Base-by-base conservation (phyloP, 2,113 vertebrate species). In the Chroicocephalus ridibundus region DNA sequence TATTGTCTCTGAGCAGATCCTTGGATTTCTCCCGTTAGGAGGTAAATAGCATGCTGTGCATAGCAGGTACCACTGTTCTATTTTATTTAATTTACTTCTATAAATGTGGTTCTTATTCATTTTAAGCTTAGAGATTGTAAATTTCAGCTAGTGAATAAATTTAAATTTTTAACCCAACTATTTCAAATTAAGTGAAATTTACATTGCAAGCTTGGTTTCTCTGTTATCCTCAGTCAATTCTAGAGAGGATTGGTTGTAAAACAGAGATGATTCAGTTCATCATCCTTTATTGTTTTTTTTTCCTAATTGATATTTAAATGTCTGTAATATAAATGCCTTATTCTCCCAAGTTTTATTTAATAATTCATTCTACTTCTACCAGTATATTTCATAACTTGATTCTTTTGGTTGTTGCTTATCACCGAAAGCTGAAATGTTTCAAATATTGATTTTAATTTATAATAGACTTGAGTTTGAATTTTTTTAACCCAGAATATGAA, bases 391-490 rank as follows among this genome's bases (percentile, higher is more conserved):
- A 92, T 86, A 96, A 97, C 88, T 89, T 82, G 72, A 68, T 91
- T 97, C 94, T 82, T 94, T 95, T 81, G 64, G 86, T 76, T 96
- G 70, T 94, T 96, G 78, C 91, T 94, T 97, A 96, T 97, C 86
- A 82, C 40, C 61, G 65, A 79, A 91, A 91, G 70, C 89, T 7
- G 31, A 91, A 97, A 93, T 87, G 68, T 97, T 96, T 98, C 94
- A 97, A 95, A 96, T 97, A 97, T 95, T 96, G 95, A 97, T 98
- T 98, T 97, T 97, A 94, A 96, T 97, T 97, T 94, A 89, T 81
- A 97, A 91, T 65, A 93, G 84, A 87, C 64, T 90, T 70, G 31
- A 84, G 75, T 84, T 92, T 94, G 93, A 96, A 92, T 97, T 98
- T 49, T 96, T 96, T 97, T 96, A 97, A 97, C 96, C 84, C 77